Base-by-base conservation (phyloP, 2,888 invertebrate genomes). In the Phorcus lineatus region DNA sequence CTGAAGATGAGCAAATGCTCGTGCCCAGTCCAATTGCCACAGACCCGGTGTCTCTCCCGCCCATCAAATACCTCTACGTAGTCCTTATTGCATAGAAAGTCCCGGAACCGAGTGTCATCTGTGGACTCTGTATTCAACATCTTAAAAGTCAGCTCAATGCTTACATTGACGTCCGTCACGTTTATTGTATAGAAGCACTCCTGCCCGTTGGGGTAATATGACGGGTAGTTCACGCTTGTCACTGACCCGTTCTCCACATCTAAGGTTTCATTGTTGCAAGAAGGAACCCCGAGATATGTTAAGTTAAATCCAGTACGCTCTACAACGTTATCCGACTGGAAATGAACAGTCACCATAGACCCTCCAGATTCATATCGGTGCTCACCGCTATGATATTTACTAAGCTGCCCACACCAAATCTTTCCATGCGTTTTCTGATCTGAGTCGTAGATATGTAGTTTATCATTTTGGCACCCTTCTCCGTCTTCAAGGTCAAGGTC, bases 141-240 rank as follows among this genome's bases (percentile, higher is more conserved):
- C 36, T 83, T 74, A 74, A 90, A 88, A 17, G 67, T 74, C 13
- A 89, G 66, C 55, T 88, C 87, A 19, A 89, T 77, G 7, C 79
- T 70, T 40, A 55, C 52, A 0, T 54, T 28, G 4, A 81, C 74
- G 24, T 54, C 40, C 2, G 57, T 53, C 17, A 84, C 47, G n/a
- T 80, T 67, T 17, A 89, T 86, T 7, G 80, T 81, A 47, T 81
- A 81, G 54, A 80, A 81, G 55, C 88, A 88, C 36, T 85, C 77
- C 53, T 85, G 83, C 24, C 81, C 83, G 78, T 86, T 87, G 0
- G 81, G 74, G 77, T 88, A 89, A 31, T 77, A 36, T 6, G 66
- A 93, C 0, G 95, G 95, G 91, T 94, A 95, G 91, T 95, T 95
- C 67, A 95, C 91, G 88, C 95, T 95, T 74, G 94, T 92, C 28